Base-by-base conservation (phyloP, 2,888 invertebrate genomes). In the Megaustenia siamemsis region DNA sequence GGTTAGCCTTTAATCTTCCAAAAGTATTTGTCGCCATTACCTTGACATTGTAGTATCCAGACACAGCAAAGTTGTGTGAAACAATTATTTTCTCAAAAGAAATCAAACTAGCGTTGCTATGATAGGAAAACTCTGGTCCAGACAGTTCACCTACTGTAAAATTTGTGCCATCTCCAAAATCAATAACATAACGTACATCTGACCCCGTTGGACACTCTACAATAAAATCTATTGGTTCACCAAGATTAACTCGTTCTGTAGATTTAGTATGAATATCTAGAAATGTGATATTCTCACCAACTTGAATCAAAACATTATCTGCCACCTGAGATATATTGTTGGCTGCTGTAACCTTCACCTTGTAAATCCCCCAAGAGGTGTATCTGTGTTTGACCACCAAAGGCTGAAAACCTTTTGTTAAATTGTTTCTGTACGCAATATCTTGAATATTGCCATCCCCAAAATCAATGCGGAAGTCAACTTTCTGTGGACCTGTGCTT, bases 291-390 rank as follows among this genome's bases (percentile, higher is more conserved):
- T 90, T 90, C 78, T 92, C 87, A 8, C 93, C 93, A 24, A 93
- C 91, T 81, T 93, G 92, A 15, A 92, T 89, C 35, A 88, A 38
- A 8, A 87, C 87, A 40, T 88, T 87, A 6, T 85, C 83, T 5
- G 86, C 78, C 8, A 90, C 86, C 8, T 89, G 88, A 63, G 91
- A 90, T 12, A 93, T 90, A 82, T 90, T 90, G 82, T 93, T 93
- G 69, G 81, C 87, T 1, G 92, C 93, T 8, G 86, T 88, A 0
- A 92, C 91, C 43, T 88, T 87, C 4, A 93, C 90, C 24, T 84
- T 86, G 86, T 93, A 93, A 28, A 90, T 90, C 10, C 93, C 93
- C 91, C 93, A 93, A 56, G 90, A 87, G 0, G 86, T 85, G 80
- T 93, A 93, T 0, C 81, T 85, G 82, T 93, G 90, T 32, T 86